Base-by-base conservation (phyloP, 2,113 vertebrate genomes). In the Aleadryas rufinucha region DNA sequence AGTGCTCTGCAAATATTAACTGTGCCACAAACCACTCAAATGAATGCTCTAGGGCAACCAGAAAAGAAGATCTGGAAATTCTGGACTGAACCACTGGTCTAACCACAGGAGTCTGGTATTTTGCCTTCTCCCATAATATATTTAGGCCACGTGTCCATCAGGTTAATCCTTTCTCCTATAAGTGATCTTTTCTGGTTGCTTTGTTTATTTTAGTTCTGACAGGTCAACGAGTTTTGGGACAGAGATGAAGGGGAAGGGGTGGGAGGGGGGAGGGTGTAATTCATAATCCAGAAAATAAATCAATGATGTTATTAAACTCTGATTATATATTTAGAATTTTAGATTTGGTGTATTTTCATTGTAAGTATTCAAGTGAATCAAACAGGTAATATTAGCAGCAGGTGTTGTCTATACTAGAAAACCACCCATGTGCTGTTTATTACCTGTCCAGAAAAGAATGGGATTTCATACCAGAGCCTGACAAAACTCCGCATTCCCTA, bases 241-340 rank as follows among this genome's bases (percentile, higher is more conserved):
- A 92, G 69, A 90, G 80, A 65, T 78, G 42, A 93, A 90, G 86
- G 96, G 94, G 71, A 94, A 37, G 33, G 85, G 7, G 31, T 35
- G 94, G 90, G 90, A 72, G 94, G 87, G 19, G 95, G 95, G 92
- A 90, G 92, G 95, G 95, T 81, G 22, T 94, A 87, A 90, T 92
- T 92, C 87, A 91, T 95, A 95, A 94, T 93, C 84, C 87, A 93
- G 83, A 93, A 93, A 89, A 96, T 96, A 93, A 95, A 96, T 96
- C 33, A 7, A 91, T 95, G 57, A 95, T 94, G 89, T 92, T 96
- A 96, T 95, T 95, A 97, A 97, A 94, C 90, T 95, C 96, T 93
- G 95, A 97, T 95, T 94, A 97, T 95, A 94, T 96, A 96, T 97
- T 96, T 96, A 96, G 95, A 92, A 97, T 93, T 97, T 97, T 96